Conservation (phyloP, 1,140 invertebrate species). For the Eueides isabella region DNA sequence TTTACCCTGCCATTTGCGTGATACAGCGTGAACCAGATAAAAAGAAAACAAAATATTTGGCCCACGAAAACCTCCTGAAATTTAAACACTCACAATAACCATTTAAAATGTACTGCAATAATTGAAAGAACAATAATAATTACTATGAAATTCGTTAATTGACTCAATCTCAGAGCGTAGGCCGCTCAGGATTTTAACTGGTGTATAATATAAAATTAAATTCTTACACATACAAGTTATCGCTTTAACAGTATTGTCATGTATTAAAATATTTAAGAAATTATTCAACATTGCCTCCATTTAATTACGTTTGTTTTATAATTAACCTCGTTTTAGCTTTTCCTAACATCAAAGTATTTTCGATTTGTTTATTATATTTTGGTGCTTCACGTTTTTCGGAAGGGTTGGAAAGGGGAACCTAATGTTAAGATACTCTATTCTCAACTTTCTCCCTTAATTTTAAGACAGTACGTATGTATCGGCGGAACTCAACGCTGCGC, state of each 20-base stretch:
- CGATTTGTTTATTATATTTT: too few relatives aligned
- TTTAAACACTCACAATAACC: neutral
- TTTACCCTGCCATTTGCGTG: too few relatives aligned
- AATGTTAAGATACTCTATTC: too few relatives aligned
- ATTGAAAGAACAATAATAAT: conserved; percentile 17
- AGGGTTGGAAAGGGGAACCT: too few relatives aligned
- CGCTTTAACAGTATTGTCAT: neutral
- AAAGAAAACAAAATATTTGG: neutral
- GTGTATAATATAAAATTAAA: conserved; percentile 9
- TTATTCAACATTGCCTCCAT: neutral
- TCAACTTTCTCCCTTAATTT: too few relatives aligned
- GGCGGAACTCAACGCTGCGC: too few relatives aligned
- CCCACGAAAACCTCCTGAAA: neutral
- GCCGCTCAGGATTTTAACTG: conserved; percentile 23
- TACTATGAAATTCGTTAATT: conserved; percentile 32
- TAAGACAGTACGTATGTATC: too few relatives aligned
- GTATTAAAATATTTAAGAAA: neutral
- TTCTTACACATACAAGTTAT: neutral
- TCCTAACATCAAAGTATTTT: neutral
- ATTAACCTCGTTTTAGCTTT: neutral
- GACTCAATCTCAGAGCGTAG: conserved; percentile 26
- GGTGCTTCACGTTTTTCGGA: too few relatives aligned
- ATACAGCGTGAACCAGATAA: neutral
- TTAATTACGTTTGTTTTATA: neutral
- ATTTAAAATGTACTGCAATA: neutral